phyloP scores from a whole-genome alignment of 2,888 invertebrate species.

The Lycophotia porphyrea region DNA sequence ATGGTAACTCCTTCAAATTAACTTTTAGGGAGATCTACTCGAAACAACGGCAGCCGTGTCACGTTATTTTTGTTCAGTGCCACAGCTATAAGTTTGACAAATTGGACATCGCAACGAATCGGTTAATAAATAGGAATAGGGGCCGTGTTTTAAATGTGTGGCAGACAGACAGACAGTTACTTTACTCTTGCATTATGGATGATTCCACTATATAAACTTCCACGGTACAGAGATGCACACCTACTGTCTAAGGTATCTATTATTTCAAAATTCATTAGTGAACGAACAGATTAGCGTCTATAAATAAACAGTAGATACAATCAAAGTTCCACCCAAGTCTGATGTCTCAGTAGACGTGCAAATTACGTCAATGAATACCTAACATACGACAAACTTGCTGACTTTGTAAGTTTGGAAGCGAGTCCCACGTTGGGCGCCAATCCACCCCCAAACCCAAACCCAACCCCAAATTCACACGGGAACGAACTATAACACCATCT shows the following conservation, averaged over 20 bases:
- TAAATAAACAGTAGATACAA: slow-evolving; percentile 22
- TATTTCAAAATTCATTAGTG: background rate
- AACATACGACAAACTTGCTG: slow-evolving; percentile 25
- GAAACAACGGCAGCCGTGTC: too few species aligned
- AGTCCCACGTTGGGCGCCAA: slow-evolving; percentile 59
- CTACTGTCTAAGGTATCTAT: background rate
- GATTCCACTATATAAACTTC: background rate
- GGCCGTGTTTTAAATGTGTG: too few species aligned
- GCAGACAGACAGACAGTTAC: background rate
- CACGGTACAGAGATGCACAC: background rate
- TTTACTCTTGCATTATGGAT: too few species aligned
- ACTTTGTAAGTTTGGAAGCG: slow-evolving; percentile 60
- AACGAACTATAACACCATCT: slow-evolving; percentile 66
- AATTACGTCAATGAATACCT: slow-evolving; percentile 55
- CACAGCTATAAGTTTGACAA: too few species aligned
- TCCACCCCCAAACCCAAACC: slow-evolving; percentile 63
- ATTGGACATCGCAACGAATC: too few species aligned
- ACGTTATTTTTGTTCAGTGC: too few species aligned
- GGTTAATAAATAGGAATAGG: too few species aligned
- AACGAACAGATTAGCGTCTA: slow-evolving; percentile 1
- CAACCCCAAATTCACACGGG: slow-evolving; percentile 81
- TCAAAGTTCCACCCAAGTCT: slow-evolving; percentile 31
- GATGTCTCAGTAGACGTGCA: slow-evolving; percentile 39
- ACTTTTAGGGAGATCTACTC: too few species aligned
- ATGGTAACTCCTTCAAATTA: too few species aligned